Base-by-base conservation (phyloP, 2,113 vertebrate genomes). In the Channa argus region DNA sequence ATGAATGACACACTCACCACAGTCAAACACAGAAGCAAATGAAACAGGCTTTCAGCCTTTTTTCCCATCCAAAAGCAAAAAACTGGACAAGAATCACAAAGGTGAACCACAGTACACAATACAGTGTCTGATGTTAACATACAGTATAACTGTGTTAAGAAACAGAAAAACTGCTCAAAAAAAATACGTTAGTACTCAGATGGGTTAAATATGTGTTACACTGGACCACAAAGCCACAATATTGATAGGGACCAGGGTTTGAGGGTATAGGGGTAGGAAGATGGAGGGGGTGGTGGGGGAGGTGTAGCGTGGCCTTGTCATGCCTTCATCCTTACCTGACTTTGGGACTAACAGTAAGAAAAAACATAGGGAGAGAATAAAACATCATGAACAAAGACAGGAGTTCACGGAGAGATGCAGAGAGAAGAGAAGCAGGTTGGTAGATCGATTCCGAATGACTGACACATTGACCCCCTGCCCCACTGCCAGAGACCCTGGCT, bases 311-410 rank as follows among this genome's bases (percentile, higher is more conserved):
- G 66, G 53, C 14, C 79, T 79, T 69, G 34, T 86, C 90, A 93
- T 94, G 93, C 96, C 93, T 91, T 92, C 53, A 78, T 63, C 33
- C 98, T 99, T 99, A 99, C 98, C 98, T 98, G 96, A 97, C 96
- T 95, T 98, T 99, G 93, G 98, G 97, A 96, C 98, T 99, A 96
- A 93, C 64, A 90, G 93, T 94, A 95, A 94, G 91, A 93, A 95
- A 93, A 94, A 91, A 96, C 87, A 93, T 76, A 84, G 89, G 88
- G 85, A 86, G 83, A 89, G 87, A 92, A 89, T 61, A 91, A 78
- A 73, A 89, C 58, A 82, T 77, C 41, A 61, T 91, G 86, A 91
- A 84, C 76, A 79, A 77, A 86, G 50, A 81, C 69, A 90, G 79
- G 75, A 88, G 83, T 79, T 92, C 89, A 91, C 0, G 94, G 84